Base-by-base conservation (phyloP, 1,140 invertebrate species). In the Mactra quadrangularis region DNA sequence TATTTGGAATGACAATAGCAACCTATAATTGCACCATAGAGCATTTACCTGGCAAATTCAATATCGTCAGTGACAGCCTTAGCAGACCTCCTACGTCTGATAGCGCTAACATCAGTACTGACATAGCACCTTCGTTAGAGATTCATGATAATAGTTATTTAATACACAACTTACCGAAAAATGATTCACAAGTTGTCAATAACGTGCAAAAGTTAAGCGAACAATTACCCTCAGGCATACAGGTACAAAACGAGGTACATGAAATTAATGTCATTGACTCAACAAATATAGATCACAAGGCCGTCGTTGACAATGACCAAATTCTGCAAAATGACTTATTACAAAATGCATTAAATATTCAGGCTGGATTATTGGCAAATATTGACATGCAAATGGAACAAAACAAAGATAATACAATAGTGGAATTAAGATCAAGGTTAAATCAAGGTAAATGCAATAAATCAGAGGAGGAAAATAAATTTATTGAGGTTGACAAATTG, bases 1-100 rank as follows among this genome's bases (percentile, higher is more conserved):
- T 82, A 52, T 87, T 83, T 84, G 86, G 68, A 17, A 19, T 88
- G n/a, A 60, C 55, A 22, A 78, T 88, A 15, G n/a, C 78, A n/a
- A 85, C 70, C 0, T 86, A 86, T 66, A 82, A 85, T 27, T 82
- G 60, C 27, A 68, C 71, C 25, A 81, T 86, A 13, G 81, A 87
- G 47, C 87, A 85, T 33, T 41, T 87, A 1, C 15, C 47, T 29
- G 85, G 84, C 0, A 17, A 13, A 55, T n/a, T 71, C 1, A 90
- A 90, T 60, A 45, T 35, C 6, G 41, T 53, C 50, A 85, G 86
- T 0, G 86, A 89, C n/a, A 33, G 86, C 1, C 52, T 89, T 1
- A 84, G 83, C 9, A 53, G 87, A 47, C 22, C 55, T 0, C 75
- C 79, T 29, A 0, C 27, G n/a, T 9, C 19, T 27, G 55, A 7